These are phyloP conservation scores for Tribolium freemani DNA, from an alignment of 2,888 invertebrate species.

Conservation along the genomic window DNA sequence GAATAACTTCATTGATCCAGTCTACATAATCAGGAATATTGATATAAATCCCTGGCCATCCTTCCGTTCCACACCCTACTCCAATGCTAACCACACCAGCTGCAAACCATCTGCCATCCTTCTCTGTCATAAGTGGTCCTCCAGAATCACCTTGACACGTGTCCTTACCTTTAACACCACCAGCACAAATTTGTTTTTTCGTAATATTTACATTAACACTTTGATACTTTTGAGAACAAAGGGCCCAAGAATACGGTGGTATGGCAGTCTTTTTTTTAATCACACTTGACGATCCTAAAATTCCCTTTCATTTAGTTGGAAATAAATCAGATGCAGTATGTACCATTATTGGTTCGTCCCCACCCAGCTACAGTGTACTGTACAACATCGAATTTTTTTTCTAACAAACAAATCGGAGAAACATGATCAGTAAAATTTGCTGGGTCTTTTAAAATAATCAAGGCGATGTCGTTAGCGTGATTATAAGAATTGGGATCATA, in stretches of 20 bases:
- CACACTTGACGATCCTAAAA: conserved; percentile 12
- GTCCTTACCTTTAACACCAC: conserved; percentile 78
- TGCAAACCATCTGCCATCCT: conserved; percentile 64
- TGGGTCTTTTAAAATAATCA: conserved; percentile 68
- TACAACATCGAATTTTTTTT: neutral
- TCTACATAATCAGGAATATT: conserved; percentile 72
- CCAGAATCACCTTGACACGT: conserved; percentile 85
- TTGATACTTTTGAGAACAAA: conserved; percentile 71
- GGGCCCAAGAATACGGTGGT: conserved; percentile 70
- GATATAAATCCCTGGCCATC: conserved; percentile 80
- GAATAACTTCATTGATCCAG: conserved; percentile 71
- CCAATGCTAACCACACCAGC: conserved; percentile 81
- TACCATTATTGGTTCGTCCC: conserved; percentile 26
- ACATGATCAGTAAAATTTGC: conserved; percentile 65
- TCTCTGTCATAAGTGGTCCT: conserved; percentile 78
- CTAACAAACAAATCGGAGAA: conserved; percentile 23
- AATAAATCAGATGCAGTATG: neutral
- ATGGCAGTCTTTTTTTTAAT: conserved; percentile 76
- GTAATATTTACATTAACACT: conserved; percentile 69
- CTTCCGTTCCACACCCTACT: conserved; percentile 75
- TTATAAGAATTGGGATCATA: conserved; percentile 37
- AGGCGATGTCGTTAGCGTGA: conserved; percentile 54
- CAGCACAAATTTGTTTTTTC: conserved; percentile 79
- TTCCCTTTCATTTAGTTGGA: neutral
- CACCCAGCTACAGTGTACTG: conserved; percentile 21